Evolutionary conservation across 2,888 invertebrate species (phyloP), one percentile per base, ranked within the genome.

Genomic region (Yponomeuta evonymella): DNA sequence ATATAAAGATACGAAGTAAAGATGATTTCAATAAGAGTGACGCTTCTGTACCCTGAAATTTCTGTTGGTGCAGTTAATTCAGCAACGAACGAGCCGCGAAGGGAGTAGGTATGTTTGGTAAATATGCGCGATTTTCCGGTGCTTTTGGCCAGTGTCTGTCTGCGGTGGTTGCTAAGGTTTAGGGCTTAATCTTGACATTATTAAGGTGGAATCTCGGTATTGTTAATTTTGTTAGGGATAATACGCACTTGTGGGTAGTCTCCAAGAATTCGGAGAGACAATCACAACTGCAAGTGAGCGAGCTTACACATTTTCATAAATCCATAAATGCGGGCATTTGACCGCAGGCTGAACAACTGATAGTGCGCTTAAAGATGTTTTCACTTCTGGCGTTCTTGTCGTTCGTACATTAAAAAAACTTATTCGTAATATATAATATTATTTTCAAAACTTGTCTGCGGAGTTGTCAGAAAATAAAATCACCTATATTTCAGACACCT

Each of bases 121-220:
- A 67, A 67, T 67, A 67, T 67, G 43, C 36, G 36, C 33, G 33
- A 67, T 67, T 67, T 36, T 36, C 33, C 43, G 67, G 12, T 12
- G 51, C 12, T 67, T 65, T 29, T 33, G 67, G 43, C n/a, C 67
- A 67, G 67, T 43, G 36, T 67, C 67, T 67, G 67, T 67, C 43
- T n/a, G 15, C 67, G 66, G 66, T 51, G 12, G 51, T 12, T 8
- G 51, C 51, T 51, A 58, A 58, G 51, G 51, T 58, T 58, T 58
- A 15, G 5, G 51, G 12, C 8, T 58, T 58, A 4, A 15, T 0
- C 51, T 58, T 58, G 12, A 5, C 15, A 58, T 15, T 23, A 12
- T 6, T 51, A 51, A 51, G 51, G 10, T 51, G 51, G 51, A 12
- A 0, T 51, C 51, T 51, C 12, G 2, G 51, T 12, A 9, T 51